A percentile compares a stretch with the other conserved stretches of the same genome.
These are phyloP conservation scores for Synaphobranchus kaupii DNA, from an alignment of 2,797 vertebrate genomes.

Conservation along the genomic window DNA sequence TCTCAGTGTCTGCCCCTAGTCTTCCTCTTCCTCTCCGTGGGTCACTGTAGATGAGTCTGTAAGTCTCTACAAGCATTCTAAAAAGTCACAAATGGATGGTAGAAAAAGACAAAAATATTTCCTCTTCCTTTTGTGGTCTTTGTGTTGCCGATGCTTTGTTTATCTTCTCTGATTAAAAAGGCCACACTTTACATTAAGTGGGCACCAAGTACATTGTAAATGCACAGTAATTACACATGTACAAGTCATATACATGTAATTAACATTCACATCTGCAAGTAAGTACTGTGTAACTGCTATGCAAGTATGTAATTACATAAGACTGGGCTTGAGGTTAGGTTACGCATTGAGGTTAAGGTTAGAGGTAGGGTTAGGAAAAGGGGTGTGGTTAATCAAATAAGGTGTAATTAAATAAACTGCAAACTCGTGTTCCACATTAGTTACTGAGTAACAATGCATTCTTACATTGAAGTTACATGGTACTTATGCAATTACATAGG, in stretches of 20 bases:
- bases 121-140: constrained; percentile 37
- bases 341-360: constrained; percentile 22
- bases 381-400: constrained; percentile 38
- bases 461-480: constrained; percentile 46
- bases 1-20: constrained; percentile 33
- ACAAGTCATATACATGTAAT: constrained; percentile 8
- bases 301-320: constrained; percentile 34
- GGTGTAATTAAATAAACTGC: constrained; percentile 44
- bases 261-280: constrained; percentile 15
- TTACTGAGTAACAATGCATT: constrained; percentile 43
- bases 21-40: constrained; percentile 12
- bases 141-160: constrained; percentile 31
- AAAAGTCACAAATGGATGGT: constrained; percentile 40
- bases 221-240: constrained; percentile 35
- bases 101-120: constrained; percentile 40
- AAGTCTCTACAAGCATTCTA: constrained; percentile 44
- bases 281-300: constrained; percentile 29
- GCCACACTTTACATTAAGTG: constrained; percentile 39
- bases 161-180: constrained; percentile 40
- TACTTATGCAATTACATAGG: constrained; percentile 49
- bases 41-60: background rate
- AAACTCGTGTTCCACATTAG: constrained; percentile 49
- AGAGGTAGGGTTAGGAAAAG: constrained; percentile 19
- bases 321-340: constrained; percentile 29
- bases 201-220: constrained; percentile 36